Conservation (phyloP, 2,113 vertebrate species). For the Aythya baeri region DNA sequence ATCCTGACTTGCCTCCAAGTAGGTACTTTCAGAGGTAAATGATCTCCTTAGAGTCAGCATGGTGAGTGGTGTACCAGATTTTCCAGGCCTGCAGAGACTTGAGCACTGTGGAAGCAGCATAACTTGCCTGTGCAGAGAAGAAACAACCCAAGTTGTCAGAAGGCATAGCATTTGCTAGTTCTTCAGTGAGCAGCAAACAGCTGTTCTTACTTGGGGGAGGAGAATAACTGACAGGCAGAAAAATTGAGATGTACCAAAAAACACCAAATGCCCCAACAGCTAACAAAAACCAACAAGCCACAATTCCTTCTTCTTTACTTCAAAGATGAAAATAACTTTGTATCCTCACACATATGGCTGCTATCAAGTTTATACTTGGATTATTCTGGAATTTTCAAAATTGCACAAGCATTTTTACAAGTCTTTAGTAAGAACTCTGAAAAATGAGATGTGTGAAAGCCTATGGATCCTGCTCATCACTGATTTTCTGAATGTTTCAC, state of each 20-base stretch:
- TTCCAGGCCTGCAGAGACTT: background rate
- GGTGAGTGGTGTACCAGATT: background rate
- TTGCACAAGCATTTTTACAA: background rate
- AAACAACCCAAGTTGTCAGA: accelerated
- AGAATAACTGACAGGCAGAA: background rate
- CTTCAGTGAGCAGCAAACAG: background rate
- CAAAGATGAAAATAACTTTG: accelerated
- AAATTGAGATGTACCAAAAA: background rate
- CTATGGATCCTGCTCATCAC: background rate
- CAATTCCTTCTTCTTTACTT: background rate
- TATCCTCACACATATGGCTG: background rate
- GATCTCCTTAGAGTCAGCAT: background rate
- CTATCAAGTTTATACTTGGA: background rate
- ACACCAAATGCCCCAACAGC: background rate
- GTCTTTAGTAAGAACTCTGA: background rate
- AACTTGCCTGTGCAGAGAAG: background rate
- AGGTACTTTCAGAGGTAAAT: background rate
- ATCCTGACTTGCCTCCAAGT: background rate
- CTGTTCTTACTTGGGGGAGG: background rate
- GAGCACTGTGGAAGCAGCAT: background rate
- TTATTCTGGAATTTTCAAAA: background rate
- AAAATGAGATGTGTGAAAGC: background rate
- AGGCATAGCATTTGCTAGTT: background rate
- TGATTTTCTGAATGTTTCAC: background rate
- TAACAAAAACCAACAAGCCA: background rate